phyloP scores from a whole-genome alignment of 2,888 invertebrate species.

The Eucera pruinosa region DNA sequence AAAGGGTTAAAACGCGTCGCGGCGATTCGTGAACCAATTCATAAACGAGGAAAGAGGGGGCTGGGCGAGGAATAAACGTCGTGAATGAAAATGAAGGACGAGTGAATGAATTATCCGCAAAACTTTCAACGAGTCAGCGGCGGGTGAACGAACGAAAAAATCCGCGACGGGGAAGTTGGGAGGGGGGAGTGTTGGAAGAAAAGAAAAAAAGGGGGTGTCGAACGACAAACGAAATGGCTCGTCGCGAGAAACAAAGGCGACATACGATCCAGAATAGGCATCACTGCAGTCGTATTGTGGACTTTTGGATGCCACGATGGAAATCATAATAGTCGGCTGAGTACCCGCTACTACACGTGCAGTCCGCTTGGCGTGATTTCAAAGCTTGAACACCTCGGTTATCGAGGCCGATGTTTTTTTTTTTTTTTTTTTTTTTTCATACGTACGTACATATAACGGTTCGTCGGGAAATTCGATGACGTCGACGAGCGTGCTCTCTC shows the following conservation, averaged over 20 bases:
- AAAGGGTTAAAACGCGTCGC: too few species aligned
- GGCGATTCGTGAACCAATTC: constrained; percentile 37
- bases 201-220: constrained; percentile 35
- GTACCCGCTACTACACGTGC: constrained; percentile 67
- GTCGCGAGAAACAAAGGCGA: constrained; percentile 63
- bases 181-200: not conserved
- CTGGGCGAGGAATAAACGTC: constrained; percentile 5
- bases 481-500: constrained; percentile 31
- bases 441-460: constrained; percentile 25
- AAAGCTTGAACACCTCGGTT: constrained; percentile 61
- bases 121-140: constrained; percentile 21
- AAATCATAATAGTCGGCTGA: constrained; percentile 76
- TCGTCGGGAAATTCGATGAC: constrained; percentile 56
- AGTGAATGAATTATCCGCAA: constrained; percentile 49
- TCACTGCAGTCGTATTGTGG: constrained; percentile 85
- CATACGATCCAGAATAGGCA: constrained; percentile 84
- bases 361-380: constrained; percentile 65
- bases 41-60: constrained; percentile 7
- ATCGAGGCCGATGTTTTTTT: constrained; percentile 50
- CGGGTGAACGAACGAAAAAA: constrained; percentile 27
- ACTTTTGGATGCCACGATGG: constrained; percentile 84
- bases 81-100: constrained; percentile 58
- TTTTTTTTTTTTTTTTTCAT: not conserved
- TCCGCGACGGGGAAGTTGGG: too few species aligned
- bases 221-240: constrained; percentile 55